Percentiles rank a stretch among this genome's conserved stretches.
phyloP scores from a whole-genome alignment of 2,113 vertebrate genomes.

The Mormoops blainvillei region DNA sequence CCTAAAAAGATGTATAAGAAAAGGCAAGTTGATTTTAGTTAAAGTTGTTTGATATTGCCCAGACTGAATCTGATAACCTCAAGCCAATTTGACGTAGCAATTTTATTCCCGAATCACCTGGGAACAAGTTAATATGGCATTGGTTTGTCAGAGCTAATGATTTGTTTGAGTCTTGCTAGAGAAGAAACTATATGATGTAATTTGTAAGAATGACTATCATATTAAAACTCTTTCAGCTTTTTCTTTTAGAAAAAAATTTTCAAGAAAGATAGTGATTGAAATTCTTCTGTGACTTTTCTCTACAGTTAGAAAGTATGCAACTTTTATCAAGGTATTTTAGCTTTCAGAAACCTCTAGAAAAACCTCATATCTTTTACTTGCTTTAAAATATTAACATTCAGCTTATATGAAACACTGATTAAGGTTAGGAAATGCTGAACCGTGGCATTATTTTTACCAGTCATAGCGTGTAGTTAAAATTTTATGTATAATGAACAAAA shows the following conservation, averaged over 20 bases:
- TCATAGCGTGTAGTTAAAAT: background rate
- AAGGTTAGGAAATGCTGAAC: conserved; percentile 66
- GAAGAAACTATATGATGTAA: background rate
- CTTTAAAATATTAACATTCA: conserved; percentile 73
- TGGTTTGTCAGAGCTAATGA: conserved; percentile 43
- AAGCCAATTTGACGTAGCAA: conserved; percentile 47
- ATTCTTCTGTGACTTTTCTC: conserved; percentile 49
- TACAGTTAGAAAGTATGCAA: conserved; percentile 49
- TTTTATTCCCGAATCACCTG: conserved; percentile 57
- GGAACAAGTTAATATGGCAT: background rate
- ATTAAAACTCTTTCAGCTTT: conserved; percentile 53
- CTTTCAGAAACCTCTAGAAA: conserved; percentile 73
- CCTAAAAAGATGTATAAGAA: background rate
- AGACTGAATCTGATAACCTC: background rate
- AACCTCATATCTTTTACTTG: conserved; percentile 70
- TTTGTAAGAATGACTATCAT: background rate
- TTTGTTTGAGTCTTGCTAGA: conserved; percentile 50
- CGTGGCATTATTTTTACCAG: conserved; percentile 27
- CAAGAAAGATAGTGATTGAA: conserved; percentile 26
- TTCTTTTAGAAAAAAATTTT: conserved; percentile 13
- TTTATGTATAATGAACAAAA: conserved; percentile 55
- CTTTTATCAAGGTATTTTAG: conserved; percentile 61
- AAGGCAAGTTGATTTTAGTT: conserved; percentile 48
- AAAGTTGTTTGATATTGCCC: conserved; percentile 28
- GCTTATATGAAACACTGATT: conserved; percentile 62